Evolutionary conservation across 1,140 invertebrate genomes (phyloP).

Genomic region (Brachionus plicatilis): DNA sequence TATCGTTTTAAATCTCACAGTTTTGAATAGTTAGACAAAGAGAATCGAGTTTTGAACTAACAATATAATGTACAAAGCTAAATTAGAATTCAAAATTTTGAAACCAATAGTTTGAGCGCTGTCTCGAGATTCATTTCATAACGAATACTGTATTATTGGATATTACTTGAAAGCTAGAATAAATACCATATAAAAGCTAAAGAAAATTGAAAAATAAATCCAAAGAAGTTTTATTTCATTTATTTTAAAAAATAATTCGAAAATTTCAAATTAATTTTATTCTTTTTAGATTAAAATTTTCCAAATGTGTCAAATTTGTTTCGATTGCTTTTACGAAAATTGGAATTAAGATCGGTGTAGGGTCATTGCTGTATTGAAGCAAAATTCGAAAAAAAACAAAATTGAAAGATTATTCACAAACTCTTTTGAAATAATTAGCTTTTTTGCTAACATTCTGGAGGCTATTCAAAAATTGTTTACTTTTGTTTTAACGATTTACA

Average conservation of each 20-base stretch:
- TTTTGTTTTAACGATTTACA: not conserved
- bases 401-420: not conserved
- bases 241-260: not conserved
- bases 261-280: not conserved
- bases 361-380: not conserved
- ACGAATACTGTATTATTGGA: not conserved
- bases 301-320: not conserved
- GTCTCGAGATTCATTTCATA: not conserved
- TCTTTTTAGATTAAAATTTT: not conserved
- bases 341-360: not conserved
- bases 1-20: not conserved
- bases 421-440: not conserved
- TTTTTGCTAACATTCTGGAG: not conserved
- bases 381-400: not conserved
- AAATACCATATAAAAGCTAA: not conserved
- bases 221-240: not conserved
- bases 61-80: not conserved
- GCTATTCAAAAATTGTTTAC: not conserved
- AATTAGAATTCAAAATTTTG: not conserved
- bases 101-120: not conserved
- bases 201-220: not conserved
- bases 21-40: too few relatives aligned
- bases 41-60: not conserved
- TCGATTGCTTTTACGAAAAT: not conserved
- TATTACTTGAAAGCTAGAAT: not conserved